phyloP scores from a whole-genome alignment of 2,888 invertebrate species.

The Chrysopilus asiliformis region DNA sequence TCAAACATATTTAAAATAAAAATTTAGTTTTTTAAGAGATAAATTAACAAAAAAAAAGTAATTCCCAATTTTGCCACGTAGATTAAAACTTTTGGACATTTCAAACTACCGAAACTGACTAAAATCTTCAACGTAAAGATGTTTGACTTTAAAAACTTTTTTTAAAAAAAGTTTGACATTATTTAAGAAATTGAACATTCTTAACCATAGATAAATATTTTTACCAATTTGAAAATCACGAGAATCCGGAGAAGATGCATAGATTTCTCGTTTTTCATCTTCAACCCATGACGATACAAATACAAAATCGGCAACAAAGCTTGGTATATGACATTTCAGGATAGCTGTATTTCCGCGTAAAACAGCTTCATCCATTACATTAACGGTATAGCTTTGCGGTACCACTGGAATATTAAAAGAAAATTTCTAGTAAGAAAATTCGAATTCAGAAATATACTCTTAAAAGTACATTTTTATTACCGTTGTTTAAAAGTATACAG shows the following conservation, averaged over 20 bases:
- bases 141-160: too few relatives aligned
- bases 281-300: slow-evolving; percentile 75
- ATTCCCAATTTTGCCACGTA: too few relatives aligned
- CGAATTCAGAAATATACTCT: too few relatives aligned
- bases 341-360: slow-evolving; percentile 81
- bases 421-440: too few relatives aligned
- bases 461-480: too few relatives aligned
- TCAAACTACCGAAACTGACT: too few relatives aligned
- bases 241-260: slow-evolving; percentile 25
- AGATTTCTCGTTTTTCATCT: slow-evolving; percentile 54
- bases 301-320: slow-evolving; percentile 85
- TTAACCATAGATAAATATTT: slow-evolving; percentile 16
- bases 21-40: slow-evolving; percentile 1
- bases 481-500: too few relatives aligned
- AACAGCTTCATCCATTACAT: slow-evolving; percentile 87
- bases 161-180: too few relatives aligned
- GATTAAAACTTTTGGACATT: too few relatives aligned
- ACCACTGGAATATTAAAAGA: slow-evolving; percentile 55
- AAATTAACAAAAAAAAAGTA: slow-evolving; percentile 6
- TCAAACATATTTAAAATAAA: slow-evolving; percentile 11
- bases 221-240: slow-evolving; percentile 39
- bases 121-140: too few relatives aligned
- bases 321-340: slow-evolving; percentile 86
- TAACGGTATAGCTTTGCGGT: slow-evolving; percentile 76
- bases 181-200: too few relatives aligned